These are phyloP conservation scores for Scomberomorus guttatus DNA, from an alignment of 2,797 vertebrate species.

Conservation along the genomic window DNA sequence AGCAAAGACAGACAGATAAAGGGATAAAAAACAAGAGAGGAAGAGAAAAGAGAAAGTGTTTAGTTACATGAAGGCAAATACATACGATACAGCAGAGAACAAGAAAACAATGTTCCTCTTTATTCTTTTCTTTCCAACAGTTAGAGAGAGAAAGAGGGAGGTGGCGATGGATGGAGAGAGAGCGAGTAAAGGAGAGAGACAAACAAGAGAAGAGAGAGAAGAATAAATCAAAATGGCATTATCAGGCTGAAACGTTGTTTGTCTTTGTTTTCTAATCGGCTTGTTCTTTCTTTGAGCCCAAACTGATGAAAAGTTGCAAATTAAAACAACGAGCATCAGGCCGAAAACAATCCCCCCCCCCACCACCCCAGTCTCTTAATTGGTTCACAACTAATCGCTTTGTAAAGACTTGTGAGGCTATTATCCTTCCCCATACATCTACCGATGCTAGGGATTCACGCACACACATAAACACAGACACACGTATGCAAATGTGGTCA, in stretches of 20 bases:
- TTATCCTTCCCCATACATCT: slow-evolving; percentile 37
- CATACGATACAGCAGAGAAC: background rate
- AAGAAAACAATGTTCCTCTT: slow-evolving; percentile 9
- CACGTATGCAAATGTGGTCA: slow-evolving; percentile 4
- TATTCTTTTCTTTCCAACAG: background rate
- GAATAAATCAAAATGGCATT: slow-evolving; percentile 64
- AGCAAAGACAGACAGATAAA: background rate
- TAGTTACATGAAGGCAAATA: slow-evolving; percentile 9
- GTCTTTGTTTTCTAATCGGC: slow-evolving; percentile 67
- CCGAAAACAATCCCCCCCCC: slow-evolving; percentile 37
- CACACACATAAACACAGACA: background rate
- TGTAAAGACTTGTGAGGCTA: slow-evolving; percentile 61
- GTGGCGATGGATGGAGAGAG: slow-evolving; percentile 5
- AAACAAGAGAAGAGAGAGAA: slow-evolving; percentile 28
- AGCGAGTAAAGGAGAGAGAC: slow-evolving; percentile 13
- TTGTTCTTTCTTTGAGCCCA: slow-evolving; percentile 57
- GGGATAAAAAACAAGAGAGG: background rate
- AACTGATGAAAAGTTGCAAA: slow-evolving; percentile 65
- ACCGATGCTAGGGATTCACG: background rate
- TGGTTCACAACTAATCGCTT: slow-evolving; percentile 68
- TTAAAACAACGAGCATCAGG: slow-evolving; percentile 61
- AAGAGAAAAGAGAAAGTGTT: background rate
- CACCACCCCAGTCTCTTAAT: slow-evolving; percentile 41
- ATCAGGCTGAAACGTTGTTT: slow-evolving; percentile 52
- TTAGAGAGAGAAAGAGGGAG: slow-evolving; percentile 6